Evolutionary conservation across 2,888 invertebrate genomes (phyloP).

Genomic region (Ptychoptera contaminata): DNA sequence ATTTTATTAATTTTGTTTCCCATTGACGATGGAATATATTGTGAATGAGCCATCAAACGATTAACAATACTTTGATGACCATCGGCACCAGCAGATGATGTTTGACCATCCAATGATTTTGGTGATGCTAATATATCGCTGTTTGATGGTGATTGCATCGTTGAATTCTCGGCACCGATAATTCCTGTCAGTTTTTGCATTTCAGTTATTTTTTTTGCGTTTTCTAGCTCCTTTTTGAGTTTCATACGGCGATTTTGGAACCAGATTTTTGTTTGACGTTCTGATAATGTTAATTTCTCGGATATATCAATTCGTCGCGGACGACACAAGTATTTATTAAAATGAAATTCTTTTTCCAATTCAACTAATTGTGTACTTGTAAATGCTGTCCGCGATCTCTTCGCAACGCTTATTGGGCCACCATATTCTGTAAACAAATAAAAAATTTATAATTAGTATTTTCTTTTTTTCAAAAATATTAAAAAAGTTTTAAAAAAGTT

Average conservation of each 20-base stretch:
- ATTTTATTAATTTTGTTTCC: too few species aligned
- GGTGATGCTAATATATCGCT: neutral
- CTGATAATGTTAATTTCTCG: slow-evolving; percentile 75
- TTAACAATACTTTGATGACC: slow-evolving; percentile 11
- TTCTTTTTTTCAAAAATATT: too few species aligned
- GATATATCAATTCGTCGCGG: slow-evolving; percentile 90
- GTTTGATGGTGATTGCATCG: neutral
- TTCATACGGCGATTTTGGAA: slow-evolving; percentile 73
- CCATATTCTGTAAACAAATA: too few species aligned
- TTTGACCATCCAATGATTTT: neutral
- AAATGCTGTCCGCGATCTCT: slow-evolving; percentile 87
- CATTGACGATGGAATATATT: slow-evolving; percentile 5
- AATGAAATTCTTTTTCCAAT: slow-evolving; percentile 90
- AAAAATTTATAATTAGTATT: too few species aligned
- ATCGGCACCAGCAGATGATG: neutral
- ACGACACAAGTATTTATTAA: slow-evolving; percentile 84
- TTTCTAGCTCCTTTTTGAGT: slow-evolving; percentile 46
- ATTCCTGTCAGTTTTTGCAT: neutral
- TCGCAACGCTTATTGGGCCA: slow-evolving; percentile 20
- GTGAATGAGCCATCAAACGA: slow-evolving; percentile 11
- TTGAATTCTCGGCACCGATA: neutral
- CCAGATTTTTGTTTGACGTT: slow-evolving; percentile 77
- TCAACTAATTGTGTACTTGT: slow-evolving; percentile 90
- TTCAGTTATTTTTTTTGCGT: neutral
- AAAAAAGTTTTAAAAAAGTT: too few species aligned